Evolutionary conservation across 2,888 invertebrate genomes (phyloP).

Genomic region (Vanessa cardui): DNA sequence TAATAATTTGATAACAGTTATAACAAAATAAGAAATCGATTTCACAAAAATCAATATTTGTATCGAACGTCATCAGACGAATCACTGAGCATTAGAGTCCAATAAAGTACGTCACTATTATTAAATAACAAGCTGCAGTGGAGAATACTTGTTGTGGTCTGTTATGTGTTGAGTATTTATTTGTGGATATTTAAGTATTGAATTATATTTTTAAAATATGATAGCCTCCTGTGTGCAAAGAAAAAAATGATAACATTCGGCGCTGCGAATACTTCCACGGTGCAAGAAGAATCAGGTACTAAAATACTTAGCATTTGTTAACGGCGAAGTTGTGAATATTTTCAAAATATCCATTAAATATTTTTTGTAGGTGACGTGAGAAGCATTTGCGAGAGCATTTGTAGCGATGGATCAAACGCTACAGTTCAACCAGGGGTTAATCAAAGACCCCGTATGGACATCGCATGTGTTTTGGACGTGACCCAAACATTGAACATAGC

Average conservation of each 20-base stretch:
- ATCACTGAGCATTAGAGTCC: neutral
- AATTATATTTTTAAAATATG: slow-evolving; percentile 51
- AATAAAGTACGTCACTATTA: slow-evolving; percentile 58
- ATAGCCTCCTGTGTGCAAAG: slow-evolving; percentile 67
- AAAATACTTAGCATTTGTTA: slow-evolving; percentile 35
- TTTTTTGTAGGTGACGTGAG: slow-evolving; percentile 72
- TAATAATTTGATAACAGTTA: neutral
- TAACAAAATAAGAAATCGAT: neutral
- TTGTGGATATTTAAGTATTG: slow-evolving; percentile 52
- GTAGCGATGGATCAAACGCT: slow-evolving; percentile 80
- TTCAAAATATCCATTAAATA: slow-evolving; percentile 41
- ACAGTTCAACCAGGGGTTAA: slow-evolving; percentile 73
- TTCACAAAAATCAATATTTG: neutral
- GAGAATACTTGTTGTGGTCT: slow-evolving; percentile 49
- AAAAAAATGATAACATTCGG: slow-evolving; percentile 78
- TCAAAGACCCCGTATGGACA: slow-evolving; percentile 89
- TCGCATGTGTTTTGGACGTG: slow-evolving; percentile 93
- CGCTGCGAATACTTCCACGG: slow-evolving; percentile 67
- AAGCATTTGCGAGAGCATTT: slow-evolving; percentile 79
- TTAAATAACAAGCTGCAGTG: slow-evolving; percentile 70
- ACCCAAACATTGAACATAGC: slow-evolving; percentile 87
- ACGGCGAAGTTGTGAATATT: slow-evolving; percentile 30
- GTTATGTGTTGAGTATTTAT: slow-evolving; percentile 52
- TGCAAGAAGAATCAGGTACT: slow-evolving; percentile 74
- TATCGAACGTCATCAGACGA: neutral